These are phyloP conservation scores for Trimorus sp. DNA, from an alignment of 2,888 invertebrate genomes.

Conservation along the genomic window DNA sequence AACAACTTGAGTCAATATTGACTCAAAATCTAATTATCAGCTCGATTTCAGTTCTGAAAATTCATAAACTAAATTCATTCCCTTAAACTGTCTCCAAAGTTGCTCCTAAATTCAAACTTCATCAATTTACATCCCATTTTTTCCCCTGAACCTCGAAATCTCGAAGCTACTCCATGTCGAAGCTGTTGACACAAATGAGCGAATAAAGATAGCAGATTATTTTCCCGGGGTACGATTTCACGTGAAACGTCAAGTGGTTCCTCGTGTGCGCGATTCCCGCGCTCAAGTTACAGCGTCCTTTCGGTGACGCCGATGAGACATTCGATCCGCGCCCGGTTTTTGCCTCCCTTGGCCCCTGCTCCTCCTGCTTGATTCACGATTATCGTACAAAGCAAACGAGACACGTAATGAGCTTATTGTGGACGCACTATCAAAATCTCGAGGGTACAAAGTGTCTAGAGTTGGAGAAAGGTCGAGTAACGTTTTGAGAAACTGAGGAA, in stretches of 20 bases:
- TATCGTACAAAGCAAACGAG: slow-evolving; percentile 45
- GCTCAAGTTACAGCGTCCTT: slow-evolving; percentile 50
- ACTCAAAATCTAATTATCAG: no score
- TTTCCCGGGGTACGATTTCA: slow-evolving; percentile 55
- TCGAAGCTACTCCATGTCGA: slow-evolving; percentile 1
- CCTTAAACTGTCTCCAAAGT: no score
- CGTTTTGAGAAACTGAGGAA: no score
- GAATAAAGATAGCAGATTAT: slow-evolving; percentile 52
- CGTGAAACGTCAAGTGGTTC: slow-evolving; percentile 51
- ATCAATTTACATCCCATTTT: no score
- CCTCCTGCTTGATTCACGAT: slow-evolving; percentile 38
- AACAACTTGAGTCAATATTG: no score
- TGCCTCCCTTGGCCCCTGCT: not conserved
- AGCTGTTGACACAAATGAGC: slow-evolving; percentile 56
- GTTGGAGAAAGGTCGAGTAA: no score
- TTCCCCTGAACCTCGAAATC: no score
- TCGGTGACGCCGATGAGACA: slow-evolving; percentile 47
- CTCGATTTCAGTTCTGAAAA: no score
- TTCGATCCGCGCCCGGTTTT: slow-evolving; percentile 48
- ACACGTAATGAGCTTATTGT: slow-evolving; percentile 50
- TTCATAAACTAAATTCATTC: no score
- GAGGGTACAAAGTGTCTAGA: no score
- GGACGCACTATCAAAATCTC: not conserved
- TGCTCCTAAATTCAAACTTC: no score
- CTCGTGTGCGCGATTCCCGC: slow-evolving; percentile 49